phyloP scores from a whole-genome alignment of 2,888 invertebrate genomes.

The Scaptomyza parva region DNA sequence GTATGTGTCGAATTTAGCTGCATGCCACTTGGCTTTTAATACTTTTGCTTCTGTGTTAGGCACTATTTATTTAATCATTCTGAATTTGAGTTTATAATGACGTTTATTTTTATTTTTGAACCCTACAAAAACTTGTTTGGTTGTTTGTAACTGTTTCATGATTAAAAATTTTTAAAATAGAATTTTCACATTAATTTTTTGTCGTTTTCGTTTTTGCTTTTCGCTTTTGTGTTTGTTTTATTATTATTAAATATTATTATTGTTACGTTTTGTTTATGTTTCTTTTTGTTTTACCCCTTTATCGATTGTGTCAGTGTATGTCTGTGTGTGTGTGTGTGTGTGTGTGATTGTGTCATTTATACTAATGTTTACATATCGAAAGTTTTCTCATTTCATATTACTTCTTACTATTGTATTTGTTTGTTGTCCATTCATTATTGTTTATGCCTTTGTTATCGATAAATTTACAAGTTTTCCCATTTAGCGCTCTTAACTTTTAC shows the following conservation, averaged over 20 bases:
- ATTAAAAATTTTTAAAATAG: conserved; percentile 48
- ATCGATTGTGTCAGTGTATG: conserved; percentile 22
- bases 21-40: conserved; percentile 54
- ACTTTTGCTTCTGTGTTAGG: conserved; percentile 67
- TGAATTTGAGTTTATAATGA: conserved; percentile 17
- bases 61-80: conserved; percentile 57
- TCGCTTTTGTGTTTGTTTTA: conserved; percentile 13
- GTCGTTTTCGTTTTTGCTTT: not conserved
- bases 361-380: conserved; percentile 41
- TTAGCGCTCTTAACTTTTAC: conserved; percentile 12
- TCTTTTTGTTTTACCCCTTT: conserved; percentile 57
- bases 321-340: conserved; percentile 14
- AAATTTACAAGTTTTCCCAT: conserved; percentile 57
- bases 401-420: conserved; percentile 42
- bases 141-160: conserved; percentile 34
- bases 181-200: conserved; percentile 14
- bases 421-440: conserved; percentile 39
- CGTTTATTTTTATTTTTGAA: conserved; percentile 17
- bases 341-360: conserved; percentile 34
- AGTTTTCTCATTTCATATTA: conserved; percentile 24
- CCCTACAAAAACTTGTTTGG: conserved; percentile 3
- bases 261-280: conserved; percentile 43
- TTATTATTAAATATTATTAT: conserved; percentile 51
- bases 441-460: conserved; percentile 45
- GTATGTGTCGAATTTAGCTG: conserved; percentile 14